phyloP scores from a whole-genome alignment of 2,888 invertebrate genomes.

The Meteorus colon region DNA sequence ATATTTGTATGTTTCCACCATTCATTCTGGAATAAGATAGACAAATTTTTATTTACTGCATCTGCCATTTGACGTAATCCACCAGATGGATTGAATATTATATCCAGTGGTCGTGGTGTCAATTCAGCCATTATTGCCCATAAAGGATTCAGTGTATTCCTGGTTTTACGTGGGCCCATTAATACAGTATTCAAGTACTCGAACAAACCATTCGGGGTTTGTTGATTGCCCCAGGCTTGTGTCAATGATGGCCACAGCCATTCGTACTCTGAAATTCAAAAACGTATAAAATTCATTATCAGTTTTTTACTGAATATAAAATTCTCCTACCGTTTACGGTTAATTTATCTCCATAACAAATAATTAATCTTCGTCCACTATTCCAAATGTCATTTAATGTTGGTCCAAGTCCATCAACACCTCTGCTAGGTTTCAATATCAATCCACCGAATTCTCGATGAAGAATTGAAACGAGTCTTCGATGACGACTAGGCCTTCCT shows the following conservation, averaged over 20 bases:
- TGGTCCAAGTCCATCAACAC: slow-evolving; percentile 74
- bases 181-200: slow-evolving; percentile 66
- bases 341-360: slow-evolving; percentile 77
- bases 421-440: slow-evolving; percentile 72
- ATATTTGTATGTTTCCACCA: slow-evolving; percentile 74
- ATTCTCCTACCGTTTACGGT: slow-evolving; percentile 72
- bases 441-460: slow-evolving; percentile 77
- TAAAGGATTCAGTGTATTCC: slow-evolving; percentile 62
- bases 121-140: slow-evolving; percentile 75
- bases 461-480: slow-evolving; percentile 76
- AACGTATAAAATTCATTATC: slow-evolving; percentile 7
- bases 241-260: slow-evolving; percentile 80
- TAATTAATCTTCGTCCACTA: slow-evolving; percentile 76
- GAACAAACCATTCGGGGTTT: slow-evolving; percentile 63
- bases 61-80: slow-evolving; percentile 74
- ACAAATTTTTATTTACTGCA: slow-evolving; percentile 72
- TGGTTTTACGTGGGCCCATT: slow-evolving; percentile 64
- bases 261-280: slow-evolving; percentile 73
- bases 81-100: slow-evolving; percentile 70
- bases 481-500: slow-evolving; percentile 75
- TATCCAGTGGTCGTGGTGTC: slow-evolving; percentile 74
- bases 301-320: background rate
- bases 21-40: slow-evolving; percentile 70
- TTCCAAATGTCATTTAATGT: slow-evolving; percentile 78
- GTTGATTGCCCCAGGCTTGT: slow-evolving; percentile 79